Conservation (phyloP, 2,888 invertebrate genomes). For the Drosophila percnosoma region DNA sequence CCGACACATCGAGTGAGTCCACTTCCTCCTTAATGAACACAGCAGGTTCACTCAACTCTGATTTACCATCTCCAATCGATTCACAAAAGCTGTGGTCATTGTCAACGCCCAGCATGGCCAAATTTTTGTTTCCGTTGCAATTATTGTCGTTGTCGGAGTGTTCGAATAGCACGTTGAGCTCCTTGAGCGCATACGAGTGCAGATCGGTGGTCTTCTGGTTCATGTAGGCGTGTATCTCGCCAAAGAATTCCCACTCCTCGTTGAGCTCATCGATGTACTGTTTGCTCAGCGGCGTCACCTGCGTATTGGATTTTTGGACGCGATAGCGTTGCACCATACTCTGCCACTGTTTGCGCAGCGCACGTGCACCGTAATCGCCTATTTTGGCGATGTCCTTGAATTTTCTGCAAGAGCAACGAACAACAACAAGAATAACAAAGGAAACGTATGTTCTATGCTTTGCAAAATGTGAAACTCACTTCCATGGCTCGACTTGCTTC, state of each 20-base stretch:
- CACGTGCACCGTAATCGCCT: constrained; percentile 78
- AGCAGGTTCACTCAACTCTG: not conserved
- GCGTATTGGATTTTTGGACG: constrained; percentile 75
- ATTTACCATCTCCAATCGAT: not conserved
- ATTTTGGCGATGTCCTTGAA: constrained; percentile 76
- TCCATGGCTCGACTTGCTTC: constrained; percentile 80
- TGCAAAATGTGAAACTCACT: constrained; percentile 62
- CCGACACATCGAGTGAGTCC: constrained; percentile 4
- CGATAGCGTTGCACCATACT: constrained; percentile 81
- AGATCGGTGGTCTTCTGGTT: constrained; percentile 82
- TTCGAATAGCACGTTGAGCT: constrained; percentile 42
- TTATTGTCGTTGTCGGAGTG: not conserved
- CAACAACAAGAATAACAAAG: not conserved
- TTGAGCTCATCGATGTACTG: constrained; percentile 54
- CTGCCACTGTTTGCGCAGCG: constrained; percentile 83
- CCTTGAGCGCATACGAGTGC: constrained; percentile 82
- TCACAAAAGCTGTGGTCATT: constrained; percentile 78
- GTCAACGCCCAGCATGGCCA: constrained; percentile 58
- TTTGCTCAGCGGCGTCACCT: constrained; percentile 35
- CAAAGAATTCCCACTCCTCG: constrained; percentile 83
- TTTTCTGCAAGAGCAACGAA: constrained; percentile 53
- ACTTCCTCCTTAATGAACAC: constrained; percentile 24
- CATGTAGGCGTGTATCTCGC: constrained; percentile 82
- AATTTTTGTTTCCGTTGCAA: constrained; percentile 6
- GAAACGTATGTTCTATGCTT: not conserved